These are phyloP conservation scores for Periphyllus acericola DNA, from an alignment of 2,888 invertebrate genomes.

Conservation along the genomic window DNA sequence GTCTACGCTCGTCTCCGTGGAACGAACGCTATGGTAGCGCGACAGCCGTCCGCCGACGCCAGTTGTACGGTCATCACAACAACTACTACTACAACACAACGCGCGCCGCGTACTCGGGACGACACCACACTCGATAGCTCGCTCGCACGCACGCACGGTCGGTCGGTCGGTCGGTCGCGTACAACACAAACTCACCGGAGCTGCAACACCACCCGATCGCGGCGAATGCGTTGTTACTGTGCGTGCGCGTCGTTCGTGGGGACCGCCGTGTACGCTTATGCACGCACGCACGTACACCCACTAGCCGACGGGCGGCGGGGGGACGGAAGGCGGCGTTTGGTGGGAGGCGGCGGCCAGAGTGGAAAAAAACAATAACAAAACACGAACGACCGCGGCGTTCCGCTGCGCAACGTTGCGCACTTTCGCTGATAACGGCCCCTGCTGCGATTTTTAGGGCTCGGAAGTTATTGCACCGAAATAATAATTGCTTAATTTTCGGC, in stretches of 20 bases:
- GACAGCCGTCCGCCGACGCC: neutral
- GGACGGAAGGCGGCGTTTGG: neutral
- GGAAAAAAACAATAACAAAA: neutral
- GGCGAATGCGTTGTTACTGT: conserved; percentile 10
- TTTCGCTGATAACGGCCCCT: neutral
- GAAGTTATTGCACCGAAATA: too few species aligned
- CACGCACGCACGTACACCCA: neutral
- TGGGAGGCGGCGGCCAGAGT: neutral
- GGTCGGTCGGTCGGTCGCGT: neutral
- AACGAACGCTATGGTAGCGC: neutral
- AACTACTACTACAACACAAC: too few species aligned
- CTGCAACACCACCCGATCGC: conserved; percentile 11
- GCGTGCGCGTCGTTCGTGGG: neutral
- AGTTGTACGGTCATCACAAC: neutral
- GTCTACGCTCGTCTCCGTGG: neutral
- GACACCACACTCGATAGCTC: too few species aligned
- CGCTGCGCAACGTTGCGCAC: neutral
- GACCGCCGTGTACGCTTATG: neutral
- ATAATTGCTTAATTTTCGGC: too few species aligned
- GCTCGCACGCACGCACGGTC: neutral
- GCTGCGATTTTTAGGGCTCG: too few species aligned
- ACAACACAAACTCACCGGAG: neutral
- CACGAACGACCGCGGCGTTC: neutral
- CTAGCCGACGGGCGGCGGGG: neutral
- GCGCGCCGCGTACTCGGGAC: too few species aligned